These are phyloP conservation scores for Eupsittula cactorum DNA, from an alignment of 2,113 vertebrate species.

Conservation along the genomic window DNA sequence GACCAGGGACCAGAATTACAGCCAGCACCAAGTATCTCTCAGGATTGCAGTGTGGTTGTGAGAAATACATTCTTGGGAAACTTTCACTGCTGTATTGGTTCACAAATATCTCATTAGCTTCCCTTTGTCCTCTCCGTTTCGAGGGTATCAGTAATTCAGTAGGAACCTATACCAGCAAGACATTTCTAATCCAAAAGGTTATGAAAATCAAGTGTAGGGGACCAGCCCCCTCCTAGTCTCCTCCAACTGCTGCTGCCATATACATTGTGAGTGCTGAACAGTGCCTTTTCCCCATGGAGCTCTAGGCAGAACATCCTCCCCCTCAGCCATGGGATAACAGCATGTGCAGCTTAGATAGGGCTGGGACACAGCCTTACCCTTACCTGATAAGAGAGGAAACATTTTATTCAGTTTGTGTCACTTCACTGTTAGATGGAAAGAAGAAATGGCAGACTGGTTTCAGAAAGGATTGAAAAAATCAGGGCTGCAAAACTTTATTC, in stretches of 20 bases:
- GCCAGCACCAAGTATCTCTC: neutral
- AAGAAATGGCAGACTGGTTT: neutral
- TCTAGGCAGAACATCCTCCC: neutral
- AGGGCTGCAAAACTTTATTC: neutral
- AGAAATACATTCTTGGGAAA: neutral
- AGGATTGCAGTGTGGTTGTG: neutral
- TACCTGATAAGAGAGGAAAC: neutral
- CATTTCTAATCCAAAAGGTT: neutral
- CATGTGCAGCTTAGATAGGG: rapidly evolving
- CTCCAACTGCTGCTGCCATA: neutral
- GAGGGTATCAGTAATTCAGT: neutral
- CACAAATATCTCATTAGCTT: neutral
- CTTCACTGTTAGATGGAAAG: neutral
- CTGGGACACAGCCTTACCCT: neutral
- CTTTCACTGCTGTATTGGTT: neutral
- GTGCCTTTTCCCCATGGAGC: neutral
- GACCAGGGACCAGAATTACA: neutral
- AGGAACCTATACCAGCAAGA: neutral
- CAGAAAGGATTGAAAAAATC: neutral
- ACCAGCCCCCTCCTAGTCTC: neutral
- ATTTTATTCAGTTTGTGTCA: neutral
- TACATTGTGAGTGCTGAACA: neutral
- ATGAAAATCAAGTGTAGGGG: neutral
- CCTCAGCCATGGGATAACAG: neutral
- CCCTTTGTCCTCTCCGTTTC: neutral